Conservation (phyloP, 2,113 vertebrate genomes). For the Petroica traversi region DNA sequence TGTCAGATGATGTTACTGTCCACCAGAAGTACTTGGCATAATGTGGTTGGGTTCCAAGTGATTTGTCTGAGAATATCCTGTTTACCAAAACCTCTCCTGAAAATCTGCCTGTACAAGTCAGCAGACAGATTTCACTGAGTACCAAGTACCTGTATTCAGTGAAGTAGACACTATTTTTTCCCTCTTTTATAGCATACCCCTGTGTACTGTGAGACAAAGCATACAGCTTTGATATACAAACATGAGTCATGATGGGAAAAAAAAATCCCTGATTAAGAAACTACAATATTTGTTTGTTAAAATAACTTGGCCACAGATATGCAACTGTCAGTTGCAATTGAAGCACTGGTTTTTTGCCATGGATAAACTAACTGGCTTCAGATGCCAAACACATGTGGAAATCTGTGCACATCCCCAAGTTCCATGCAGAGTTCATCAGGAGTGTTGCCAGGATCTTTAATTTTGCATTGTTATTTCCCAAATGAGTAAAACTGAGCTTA, state of each 20-base stretch:
- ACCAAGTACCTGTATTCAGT: not conserved
- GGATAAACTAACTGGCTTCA: not conserved
- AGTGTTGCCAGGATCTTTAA: not conserved
- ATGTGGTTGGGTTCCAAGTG: not conserved
- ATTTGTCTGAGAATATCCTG: not conserved
- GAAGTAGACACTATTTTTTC: not conserved
- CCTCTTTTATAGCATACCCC: not conserved
- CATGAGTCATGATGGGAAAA: not conserved
- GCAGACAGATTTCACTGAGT: no score
- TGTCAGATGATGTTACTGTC: not conserved
- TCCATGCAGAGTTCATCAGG: not conserved
- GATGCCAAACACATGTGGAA: not conserved
- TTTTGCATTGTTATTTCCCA: not conserved
- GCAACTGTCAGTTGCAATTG: rapidly evolving
- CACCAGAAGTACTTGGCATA: not conserved
- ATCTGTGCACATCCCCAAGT: not conserved
- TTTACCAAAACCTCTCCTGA: not conserved
- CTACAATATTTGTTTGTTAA: not conserved
- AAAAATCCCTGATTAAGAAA: not conserved
- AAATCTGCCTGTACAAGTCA: not conserved
- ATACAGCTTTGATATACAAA: not conserved
- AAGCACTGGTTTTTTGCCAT: not conserved
- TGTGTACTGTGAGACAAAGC: not conserved
- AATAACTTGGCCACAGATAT: not conserved
- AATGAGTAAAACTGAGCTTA: not conserved